Base-by-base conservation (phyloP, 2,888 invertebrate species). In the Ophraella communa region DNA sequence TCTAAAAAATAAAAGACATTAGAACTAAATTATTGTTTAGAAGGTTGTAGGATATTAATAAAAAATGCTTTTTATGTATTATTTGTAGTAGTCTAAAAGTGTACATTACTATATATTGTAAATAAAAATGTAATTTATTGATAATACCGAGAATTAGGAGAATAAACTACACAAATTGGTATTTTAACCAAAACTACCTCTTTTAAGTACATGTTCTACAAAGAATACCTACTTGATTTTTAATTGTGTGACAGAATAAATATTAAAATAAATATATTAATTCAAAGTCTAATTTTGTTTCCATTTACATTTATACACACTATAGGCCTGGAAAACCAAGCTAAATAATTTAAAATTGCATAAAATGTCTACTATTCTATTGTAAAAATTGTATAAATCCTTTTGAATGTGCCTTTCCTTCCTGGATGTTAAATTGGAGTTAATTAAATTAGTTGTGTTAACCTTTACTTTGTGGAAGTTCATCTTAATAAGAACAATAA, bases 151-250 rank as follows among this genome's bases (percentile, higher is more conserved):
- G 27, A 24, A 27, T 51, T 51, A 17, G 17, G 18, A 27, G 20
- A 23, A 52, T 52, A 52, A 60, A 52, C 44, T 30, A 52, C 44
- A 33, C 30, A 20, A 53, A 58, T 49, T 58, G 58, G 58, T 58
- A 58, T 23, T 58, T 45, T 39, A 51, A 58, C 58, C 49, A 49
- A 58, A 52, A 44, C 60, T 60, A 60, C 60, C 60, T 60, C 60
- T 52, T 52, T 59, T 7, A 59, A 39, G 51, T 42, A 52, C 4
- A 17, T 49, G 49, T 24, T 27, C 27, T n/a, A 51, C 7, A 10
- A 49, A 7, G 49, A n/a, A 27, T 49, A 51, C 27, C 8, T 51
- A 14, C 17, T 51, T 27, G 23, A 51, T 27, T 51, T 51, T 24
- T 51, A 4, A 51, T 51, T 51, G 49, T 51, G 49, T 51, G 49